Evolutionary conservation across 2,888 invertebrate genomes (phyloP).

Genomic region (Eupithecia dodoneata): DNA sequence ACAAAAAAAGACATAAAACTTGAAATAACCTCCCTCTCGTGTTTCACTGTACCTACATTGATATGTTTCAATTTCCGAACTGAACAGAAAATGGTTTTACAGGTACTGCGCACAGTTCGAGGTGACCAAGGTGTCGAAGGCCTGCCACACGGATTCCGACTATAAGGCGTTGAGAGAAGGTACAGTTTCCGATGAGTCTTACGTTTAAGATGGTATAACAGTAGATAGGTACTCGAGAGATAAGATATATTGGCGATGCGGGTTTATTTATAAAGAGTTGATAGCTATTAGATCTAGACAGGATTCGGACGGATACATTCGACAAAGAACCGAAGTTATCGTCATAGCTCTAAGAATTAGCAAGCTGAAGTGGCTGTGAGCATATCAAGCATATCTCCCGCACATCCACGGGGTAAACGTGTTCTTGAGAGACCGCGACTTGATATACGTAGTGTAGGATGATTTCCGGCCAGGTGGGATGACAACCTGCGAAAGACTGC

Average conservation of each 20-base stretch:
- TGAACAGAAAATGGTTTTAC: conserved; percentile 62
- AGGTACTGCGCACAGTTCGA: conserved; percentile 95
- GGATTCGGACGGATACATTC: no score
- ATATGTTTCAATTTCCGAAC: conserved; percentile 51
- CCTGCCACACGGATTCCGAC: conserved; percentile 89
- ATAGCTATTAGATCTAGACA: not conserved
- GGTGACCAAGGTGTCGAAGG: conserved; percentile 91
- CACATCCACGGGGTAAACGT: no score
- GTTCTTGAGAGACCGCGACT: no score
- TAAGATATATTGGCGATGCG: not conserved
- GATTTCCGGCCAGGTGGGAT: no score
- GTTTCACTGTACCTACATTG: conserved; percentile 21
- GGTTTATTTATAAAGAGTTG: conserved; percentile 2
- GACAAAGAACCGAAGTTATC: no score
- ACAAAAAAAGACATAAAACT: conserved; percentile 6
- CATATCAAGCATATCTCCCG: no score
- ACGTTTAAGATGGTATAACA: no score
- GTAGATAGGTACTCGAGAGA: not conserved
- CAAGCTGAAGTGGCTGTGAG: no score
- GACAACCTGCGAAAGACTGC: no score
- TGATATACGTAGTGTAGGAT: no score
- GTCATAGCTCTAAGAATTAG: no score
- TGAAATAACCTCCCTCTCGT: not conserved
- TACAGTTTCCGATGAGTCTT: conserved; percentile 59
- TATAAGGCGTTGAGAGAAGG: conserved; percentile 91